These are phyloP conservation scores for Scomber scombrus DNA, from an alignment of 2,113 vertebrate species.

Conservation along the genomic window DNA sequence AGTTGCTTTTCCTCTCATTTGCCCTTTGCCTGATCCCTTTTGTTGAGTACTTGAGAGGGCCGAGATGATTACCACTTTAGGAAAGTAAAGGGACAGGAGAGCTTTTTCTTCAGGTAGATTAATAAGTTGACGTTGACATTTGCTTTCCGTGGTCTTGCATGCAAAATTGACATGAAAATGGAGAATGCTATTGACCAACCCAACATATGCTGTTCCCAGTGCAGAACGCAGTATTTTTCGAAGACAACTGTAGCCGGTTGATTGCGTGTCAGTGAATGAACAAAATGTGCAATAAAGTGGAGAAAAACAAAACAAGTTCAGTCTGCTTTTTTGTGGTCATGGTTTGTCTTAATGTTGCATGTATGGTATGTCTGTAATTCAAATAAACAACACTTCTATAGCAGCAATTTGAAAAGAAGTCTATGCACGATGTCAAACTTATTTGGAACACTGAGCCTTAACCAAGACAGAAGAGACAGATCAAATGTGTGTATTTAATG, in stretches of 20 bases:
- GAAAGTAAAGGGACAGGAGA: slow-evolving; percentile 36
- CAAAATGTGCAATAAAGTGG: background rate
- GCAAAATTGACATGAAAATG: slow-evolving; percentile 4
- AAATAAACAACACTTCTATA: background rate
- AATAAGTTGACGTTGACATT: slow-evolving; percentile 50
- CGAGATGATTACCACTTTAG: slow-evolving; percentile 55
- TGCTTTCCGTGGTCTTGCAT: slow-evolving; percentile 33
- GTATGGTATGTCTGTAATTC: background rate
- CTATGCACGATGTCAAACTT: background rate
- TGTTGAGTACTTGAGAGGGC: slow-evolving; percentile 26
- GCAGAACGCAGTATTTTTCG: background rate
- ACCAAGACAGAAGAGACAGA: background rate
- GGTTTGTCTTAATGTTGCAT: background rate
- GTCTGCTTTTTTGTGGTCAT: background rate
- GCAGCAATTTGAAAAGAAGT: background rate
- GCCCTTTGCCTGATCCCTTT: slow-evolving; percentile 43
- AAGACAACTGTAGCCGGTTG: background rate
- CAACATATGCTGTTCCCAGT: background rate
- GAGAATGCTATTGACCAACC: background rate
- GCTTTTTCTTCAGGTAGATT: slow-evolving; percentile 50
- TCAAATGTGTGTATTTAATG: slow-evolving; percentile 27
- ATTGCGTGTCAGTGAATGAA: background rate
- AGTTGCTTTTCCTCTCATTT: slow-evolving; percentile 31
- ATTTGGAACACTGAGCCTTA: slow-evolving; percentile 12
- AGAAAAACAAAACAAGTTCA: background rate